Evolutionary conservation across 92 coral and sea anemone genomes (phyloP), one percentile per base, ranked within the genome.

Genomic region (Umimayanthus chanpuru): DNA sequence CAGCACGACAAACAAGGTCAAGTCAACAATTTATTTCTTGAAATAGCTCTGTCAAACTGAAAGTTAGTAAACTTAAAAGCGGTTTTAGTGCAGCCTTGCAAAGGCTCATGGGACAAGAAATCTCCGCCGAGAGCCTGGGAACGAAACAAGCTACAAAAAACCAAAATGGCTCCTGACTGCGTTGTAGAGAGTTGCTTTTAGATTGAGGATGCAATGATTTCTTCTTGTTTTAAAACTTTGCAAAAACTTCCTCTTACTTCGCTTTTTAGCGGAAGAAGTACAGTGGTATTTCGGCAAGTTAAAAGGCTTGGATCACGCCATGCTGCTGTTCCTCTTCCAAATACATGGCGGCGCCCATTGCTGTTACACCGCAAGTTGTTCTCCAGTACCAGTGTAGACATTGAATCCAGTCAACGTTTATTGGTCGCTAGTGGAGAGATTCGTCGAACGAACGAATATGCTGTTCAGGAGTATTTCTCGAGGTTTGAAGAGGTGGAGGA

Each of bases 341-440:
- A n/a, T n/a, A 75, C 2, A 32, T 32, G 36, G 36, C 36, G 79
- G 25, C 79, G 53, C 6, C 44, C 50, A 39, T 12, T 15, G 79
- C 6, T 43, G 47, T 40, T 40, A 23, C 68, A 23, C 68, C 6
- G 0, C 68, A 61, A 61, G 68, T 61, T 25, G 1, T 21, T 61
- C 68, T 61, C 68, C 21, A 0, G 6, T 61, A 26, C 68, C 21
- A 0, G 6, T 61, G 68, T 26, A 61, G 88, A 85, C 56, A 39
- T 85, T 4, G 81, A 85, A 28, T 40, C 65, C 25, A 50, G 76
- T 11, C 39, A 55, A 40, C 44, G 81, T 32, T 25, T 77, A 23
- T 36, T 80, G 6, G 68, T 88, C 68, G 73, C 79, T 66, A 73
- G 89, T 76, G 81, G 78, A 55, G 85, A 58, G 72, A 78, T 40